Conservation (phyloP, 1,140 invertebrate species). For the Samia ricini region DNA sequence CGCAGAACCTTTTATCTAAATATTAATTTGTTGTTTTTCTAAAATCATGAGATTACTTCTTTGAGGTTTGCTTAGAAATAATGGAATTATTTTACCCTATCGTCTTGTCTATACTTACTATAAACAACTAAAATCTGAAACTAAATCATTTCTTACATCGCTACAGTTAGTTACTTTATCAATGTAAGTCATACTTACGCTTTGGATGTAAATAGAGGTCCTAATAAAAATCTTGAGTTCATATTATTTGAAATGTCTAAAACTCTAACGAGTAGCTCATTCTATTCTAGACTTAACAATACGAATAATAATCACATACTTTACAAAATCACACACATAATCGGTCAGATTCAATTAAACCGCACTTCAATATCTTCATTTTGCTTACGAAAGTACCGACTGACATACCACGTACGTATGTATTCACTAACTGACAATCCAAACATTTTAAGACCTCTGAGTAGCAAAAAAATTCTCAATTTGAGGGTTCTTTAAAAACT, state of each 20-base stretch:
- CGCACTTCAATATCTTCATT: slow-evolving; percentile 31
- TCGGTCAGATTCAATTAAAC: slow-evolving; percentile 30
- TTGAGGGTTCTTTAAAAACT: not conserved
- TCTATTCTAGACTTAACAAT: slow-evolving; percentile 1
- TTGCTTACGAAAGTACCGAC: slow-evolving; percentile 41
- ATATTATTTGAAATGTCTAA: not conserved
- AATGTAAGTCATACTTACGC: too few relatives aligned
- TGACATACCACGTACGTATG: slow-evolving; percentile 37
- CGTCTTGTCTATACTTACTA: too few relatives aligned
- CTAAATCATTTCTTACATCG: too few relatives aligned
- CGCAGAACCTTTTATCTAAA: too few relatives aligned
- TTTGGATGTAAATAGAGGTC: too few relatives aligned
- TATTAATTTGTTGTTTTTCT: too few relatives aligned
- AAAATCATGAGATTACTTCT: too few relatives aligned
- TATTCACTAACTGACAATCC: slow-evolving; percentile 53
- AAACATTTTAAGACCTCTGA: not conserved
- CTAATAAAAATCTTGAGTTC: not conserved
- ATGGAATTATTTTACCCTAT: too few relatives aligned
- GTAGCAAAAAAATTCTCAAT: not conserved
- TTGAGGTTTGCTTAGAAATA: too few relatives aligned
- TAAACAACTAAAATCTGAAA: too few relatives aligned
- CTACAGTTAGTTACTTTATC: too few relatives aligned
- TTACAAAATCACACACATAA: slow-evolving; percentile 12
- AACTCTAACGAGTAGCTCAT: not conserved
- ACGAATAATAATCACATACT: slow-evolving; percentile 14